These are phyloP conservation scores for Nothocercus nigrocapillus DNA, from an alignment of 2,113 vertebrate species.

Conservation along the genomic window DNA sequence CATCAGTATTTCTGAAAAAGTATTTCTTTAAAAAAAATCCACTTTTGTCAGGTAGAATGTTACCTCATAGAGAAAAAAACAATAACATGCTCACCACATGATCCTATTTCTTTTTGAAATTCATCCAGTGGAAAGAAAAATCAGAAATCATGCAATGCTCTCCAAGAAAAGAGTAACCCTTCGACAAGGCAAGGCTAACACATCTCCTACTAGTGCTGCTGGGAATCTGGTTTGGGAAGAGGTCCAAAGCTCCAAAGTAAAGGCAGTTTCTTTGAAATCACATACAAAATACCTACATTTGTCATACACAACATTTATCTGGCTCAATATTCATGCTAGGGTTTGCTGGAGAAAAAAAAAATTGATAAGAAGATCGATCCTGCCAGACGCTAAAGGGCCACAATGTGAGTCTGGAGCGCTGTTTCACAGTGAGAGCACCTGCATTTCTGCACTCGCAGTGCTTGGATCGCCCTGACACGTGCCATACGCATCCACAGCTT, in stretches of 20 bases:
- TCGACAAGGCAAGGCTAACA: not conserved
- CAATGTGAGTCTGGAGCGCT: not conserved
- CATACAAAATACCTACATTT: not conserved
- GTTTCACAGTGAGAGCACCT: accelerated
- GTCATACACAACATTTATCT: not conserved
- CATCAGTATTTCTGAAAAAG: not conserved
- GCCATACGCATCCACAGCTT: accelerated
- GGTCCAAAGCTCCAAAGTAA: not conserved
- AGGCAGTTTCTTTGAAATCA: not conserved
- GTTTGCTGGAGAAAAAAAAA: not conserved
- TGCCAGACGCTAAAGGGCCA: not conserved
- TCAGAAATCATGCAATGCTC: not conserved
- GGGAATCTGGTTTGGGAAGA: not conserved
- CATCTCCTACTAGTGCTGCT: not conserved
- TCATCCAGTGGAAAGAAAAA: not conserved
- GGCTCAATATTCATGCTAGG: not conserved
- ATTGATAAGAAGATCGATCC: not conserved
- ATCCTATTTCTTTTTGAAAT: not conserved
- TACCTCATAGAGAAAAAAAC: not conserved
- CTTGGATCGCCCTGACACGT: not conserved
- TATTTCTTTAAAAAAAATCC: not conserved
- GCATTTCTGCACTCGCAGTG: not conserved
- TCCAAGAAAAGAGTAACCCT: not conserved
- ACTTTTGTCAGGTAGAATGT: not conserved
- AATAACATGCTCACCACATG: accelerated